Conservation (phyloP, 2,113 vertebrate genomes). For the Periophthalmodon schlosseri region DNA sequence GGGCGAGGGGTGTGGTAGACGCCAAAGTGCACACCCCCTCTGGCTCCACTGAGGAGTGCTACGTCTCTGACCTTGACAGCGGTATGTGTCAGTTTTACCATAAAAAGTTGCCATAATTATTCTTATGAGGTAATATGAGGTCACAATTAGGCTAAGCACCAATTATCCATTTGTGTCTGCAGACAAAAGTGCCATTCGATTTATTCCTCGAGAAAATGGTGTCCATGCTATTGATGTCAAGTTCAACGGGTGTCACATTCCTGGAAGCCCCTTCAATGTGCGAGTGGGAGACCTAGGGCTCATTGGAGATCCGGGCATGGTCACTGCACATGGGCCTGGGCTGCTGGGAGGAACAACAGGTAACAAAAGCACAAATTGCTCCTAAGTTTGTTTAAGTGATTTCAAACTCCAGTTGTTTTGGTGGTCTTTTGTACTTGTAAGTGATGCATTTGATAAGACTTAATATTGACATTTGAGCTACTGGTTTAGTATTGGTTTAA, state of each 20-base stretch:
- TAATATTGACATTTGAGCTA: no score
- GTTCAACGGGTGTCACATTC: slow-evolving; percentile 93
- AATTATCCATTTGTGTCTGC: slow-evolving; percentile 21
- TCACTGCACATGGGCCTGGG: slow-evolving; percentile 89
- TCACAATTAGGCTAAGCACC: neutral
- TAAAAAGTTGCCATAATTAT: slow-evolving; percentile 5
- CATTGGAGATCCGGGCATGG: slow-evolving; percentile 89
- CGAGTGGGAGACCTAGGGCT: slow-evolving; percentile 92
- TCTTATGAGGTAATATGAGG: neutral
- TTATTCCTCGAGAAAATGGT: slow-evolving; percentile 94
- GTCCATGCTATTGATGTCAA: slow-evolving; percentile 94
- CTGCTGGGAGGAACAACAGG: slow-evolving; percentile 92
- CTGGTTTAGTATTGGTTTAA: no score
- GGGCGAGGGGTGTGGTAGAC: slow-evolving; percentile 86
- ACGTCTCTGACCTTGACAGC: slow-evolving; percentile 89
- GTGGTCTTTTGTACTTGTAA: neutral
- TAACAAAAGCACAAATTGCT: slow-evolving; percentile 41
- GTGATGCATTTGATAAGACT: no score
- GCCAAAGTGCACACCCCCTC: slow-evolving; percentile 92
- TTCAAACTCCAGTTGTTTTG: neutral
- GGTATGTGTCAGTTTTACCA: slow-evolving; percentile 72
- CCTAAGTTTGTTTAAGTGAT: neutral
- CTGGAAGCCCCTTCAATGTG: slow-evolving; percentile 95
- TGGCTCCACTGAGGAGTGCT: slow-evolving; percentile 89
- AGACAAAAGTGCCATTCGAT: slow-evolving; percentile 92